These are phyloP conservation scores for Corydoras maculifer DNA, from an alignment of 2,113 vertebrate species.

Conservation along the genomic window DNA sequence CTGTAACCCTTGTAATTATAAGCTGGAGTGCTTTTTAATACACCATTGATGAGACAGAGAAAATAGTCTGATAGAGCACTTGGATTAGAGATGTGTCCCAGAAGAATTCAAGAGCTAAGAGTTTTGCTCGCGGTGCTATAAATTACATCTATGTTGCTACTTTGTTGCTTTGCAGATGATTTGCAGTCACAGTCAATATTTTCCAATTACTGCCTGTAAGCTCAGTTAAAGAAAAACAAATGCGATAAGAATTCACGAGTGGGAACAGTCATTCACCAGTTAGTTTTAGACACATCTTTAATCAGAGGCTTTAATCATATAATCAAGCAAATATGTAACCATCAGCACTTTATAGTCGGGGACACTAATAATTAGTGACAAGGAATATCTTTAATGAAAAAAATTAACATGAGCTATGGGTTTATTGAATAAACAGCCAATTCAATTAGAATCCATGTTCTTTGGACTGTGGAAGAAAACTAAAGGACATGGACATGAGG, in stretches of 20 bases:
- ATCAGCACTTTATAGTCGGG: background rate
- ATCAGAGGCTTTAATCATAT: too few species aligned
- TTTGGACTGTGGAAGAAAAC: too few species aligned
- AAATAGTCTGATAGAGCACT: slow-evolving; percentile 17
- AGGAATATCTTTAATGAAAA: too few species aligned
- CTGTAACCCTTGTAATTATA: slow-evolving; percentile 27
- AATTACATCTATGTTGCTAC: slow-evolving; percentile 38
- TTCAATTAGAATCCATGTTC: too few species aligned
- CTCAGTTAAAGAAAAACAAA: slow-evolving; percentile 27
- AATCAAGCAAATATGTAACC: too few species aligned
- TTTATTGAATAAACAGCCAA: too few species aligned
- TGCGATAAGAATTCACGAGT: slow-evolving; percentile 8
- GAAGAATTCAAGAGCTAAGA: slow-evolving; percentile 43
- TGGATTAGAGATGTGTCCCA: slow-evolving; percentile 2
- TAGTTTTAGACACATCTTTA: background rate
- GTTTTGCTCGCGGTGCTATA: slow-evolving; percentile 47
- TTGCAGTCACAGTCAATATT: slow-evolving; percentile 25
- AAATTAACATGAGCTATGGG: too few species aligned
- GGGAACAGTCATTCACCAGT: background rate
- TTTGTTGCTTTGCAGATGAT: slow-evolving; percentile 34
- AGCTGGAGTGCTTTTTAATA: slow-evolving; percentile 25
- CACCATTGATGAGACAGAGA: slow-evolving; percentile 27
- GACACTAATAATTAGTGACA: too few species aligned
- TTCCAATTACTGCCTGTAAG: slow-evolving; percentile 28
- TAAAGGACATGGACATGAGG: too few species aligned